Conservation (phyloP, 2,113 vertebrate genomes). For the Oryzias woworae region DNA sequence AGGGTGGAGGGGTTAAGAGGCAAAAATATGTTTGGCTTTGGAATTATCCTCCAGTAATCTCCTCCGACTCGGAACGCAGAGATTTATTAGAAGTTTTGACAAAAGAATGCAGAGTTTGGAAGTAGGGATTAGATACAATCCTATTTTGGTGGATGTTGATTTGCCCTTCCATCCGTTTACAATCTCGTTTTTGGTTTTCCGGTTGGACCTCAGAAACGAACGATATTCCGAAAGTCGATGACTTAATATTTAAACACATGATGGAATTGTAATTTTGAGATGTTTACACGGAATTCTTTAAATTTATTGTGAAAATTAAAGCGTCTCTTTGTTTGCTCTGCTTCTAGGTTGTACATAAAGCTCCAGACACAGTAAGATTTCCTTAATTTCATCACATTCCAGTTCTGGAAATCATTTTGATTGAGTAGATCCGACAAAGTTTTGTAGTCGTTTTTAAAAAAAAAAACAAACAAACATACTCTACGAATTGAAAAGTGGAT, state of each 20-base stretch:
- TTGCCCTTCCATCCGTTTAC: no score
- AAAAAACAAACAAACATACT: no score
- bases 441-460: slow-evolving; percentile 47
- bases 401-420: slow-evolving; percentile 53
- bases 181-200: no score
- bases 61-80: slow-evolving; percentile 17
- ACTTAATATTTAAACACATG: background rate
- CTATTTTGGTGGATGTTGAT: no score
- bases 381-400: slow-evolving; percentile 50
- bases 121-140: background rate
- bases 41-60: slow-evolving; percentile 42
- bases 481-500: slow-evolving; percentile 20
- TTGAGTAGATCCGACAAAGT: slow-evolving; percentile 48
- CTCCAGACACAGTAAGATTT: slow-evolving; percentile 14
- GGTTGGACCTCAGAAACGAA: no score
- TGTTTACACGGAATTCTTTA: slow-evolving; percentile 8
- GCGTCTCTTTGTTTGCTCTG: background rate
- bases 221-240: background rate
- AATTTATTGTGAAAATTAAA: no score
- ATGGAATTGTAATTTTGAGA: background rate
- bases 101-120: slow-evolving; percentile 16
- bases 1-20: background rate
- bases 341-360: slow-evolving; percentile 10
- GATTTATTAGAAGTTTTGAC: slow-evolving; percentile 52
- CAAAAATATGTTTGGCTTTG: slow-evolving; percentile 26